These are phyloP conservation scores for Hirundo rustica DNA, from an alignment of 2,797 vertebrate genomes.

Conservation along the genomic window DNA sequence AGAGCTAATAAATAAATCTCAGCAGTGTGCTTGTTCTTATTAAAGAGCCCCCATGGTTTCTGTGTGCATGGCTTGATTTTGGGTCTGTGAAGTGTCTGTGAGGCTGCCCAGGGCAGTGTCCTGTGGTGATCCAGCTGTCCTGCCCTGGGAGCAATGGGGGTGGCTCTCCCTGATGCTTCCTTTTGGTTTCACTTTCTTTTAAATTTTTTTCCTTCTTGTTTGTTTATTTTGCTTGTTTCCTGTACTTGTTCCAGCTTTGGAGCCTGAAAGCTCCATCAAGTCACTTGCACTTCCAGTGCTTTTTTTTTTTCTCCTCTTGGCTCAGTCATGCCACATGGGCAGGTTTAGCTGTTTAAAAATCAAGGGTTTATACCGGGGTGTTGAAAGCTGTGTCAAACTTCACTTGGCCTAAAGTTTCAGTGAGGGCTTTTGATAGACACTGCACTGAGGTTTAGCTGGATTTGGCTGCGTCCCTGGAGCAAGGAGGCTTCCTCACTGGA, in stretches of 20 bases:
- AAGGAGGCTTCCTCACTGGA: neutral
- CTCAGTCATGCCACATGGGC: fast-evolving
- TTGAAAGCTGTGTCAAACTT: neutral
- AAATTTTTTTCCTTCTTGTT: neutral
- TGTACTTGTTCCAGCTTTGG: neutral
- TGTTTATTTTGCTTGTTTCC: neutral
- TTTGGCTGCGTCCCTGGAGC: neutral
- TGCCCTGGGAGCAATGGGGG: fast-evolving
- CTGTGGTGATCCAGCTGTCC: fast-evolving
- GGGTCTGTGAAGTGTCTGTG: neutral
- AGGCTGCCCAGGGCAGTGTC: neutral
- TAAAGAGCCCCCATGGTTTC: neutral
- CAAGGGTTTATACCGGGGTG: neutral
- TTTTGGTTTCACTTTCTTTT: constrained; percentile 12
- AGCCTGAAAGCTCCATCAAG: neutral
- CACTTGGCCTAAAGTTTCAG: neutral
- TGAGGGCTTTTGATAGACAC: neutral
- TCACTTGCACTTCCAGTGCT: neutral
- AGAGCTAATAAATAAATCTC: neutral
- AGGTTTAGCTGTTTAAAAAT: neutral
- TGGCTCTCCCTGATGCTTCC: fast-evolving
- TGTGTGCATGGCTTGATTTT: neutral
- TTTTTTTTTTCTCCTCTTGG: neutral
- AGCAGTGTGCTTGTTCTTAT: neutral
- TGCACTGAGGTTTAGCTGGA: neutral